Base-by-base conservation (phyloP, 2,888 invertebrate species). In the Eudemis profundana region DNA sequence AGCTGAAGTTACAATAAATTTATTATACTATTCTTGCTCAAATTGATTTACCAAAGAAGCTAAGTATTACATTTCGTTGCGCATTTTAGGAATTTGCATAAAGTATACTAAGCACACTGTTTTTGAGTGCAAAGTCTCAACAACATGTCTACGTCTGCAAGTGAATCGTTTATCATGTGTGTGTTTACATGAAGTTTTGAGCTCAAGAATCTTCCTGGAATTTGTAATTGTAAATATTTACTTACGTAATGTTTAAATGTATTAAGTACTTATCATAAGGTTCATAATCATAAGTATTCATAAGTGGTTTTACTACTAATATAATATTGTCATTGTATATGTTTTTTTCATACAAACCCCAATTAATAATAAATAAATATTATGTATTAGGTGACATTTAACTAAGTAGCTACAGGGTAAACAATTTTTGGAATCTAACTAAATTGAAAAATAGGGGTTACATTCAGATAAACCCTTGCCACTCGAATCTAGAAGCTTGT, bases 121-220 rank as follows among this genome's bases (percentile, higher is more conserved):
- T 57, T 57, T 57, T 36, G 57, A 46, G 57, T 36, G 21, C 57
- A 57, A 57, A 46, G 46, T 57, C 33, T 36, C 44, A 57, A 57
- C 51, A 61, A 51, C 61, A 44, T 23, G 61, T 33, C 29, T 33
- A 36, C 44, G 21, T 51, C 44, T 42, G 42, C 46, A 44, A 17
- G n/a, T 27, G 17, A 23, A 44, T 29, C 17, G 21, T 44, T 61
- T 51, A 61, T 51, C 61, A 51, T 33, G 44, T 50, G 49, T 29
- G 17, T 60, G 60, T 61, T 61, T 61, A 61, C 29, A 15, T 51
- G 15, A n/a, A 38, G 42, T 51, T 15, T 50, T 17, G 29, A 19
- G 21, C 12, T 21, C 19, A 33, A 51, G 51, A 47, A 21, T 61
- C 14, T 51, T 50, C 50, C 10, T 17, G 36, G 21, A 40, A 50